Percentiles rank a stretch among this genome's conserved stretches.
Conservation (phyloP, 2,797 vertebrate species). For the Liasis olivaceus region DNA sequence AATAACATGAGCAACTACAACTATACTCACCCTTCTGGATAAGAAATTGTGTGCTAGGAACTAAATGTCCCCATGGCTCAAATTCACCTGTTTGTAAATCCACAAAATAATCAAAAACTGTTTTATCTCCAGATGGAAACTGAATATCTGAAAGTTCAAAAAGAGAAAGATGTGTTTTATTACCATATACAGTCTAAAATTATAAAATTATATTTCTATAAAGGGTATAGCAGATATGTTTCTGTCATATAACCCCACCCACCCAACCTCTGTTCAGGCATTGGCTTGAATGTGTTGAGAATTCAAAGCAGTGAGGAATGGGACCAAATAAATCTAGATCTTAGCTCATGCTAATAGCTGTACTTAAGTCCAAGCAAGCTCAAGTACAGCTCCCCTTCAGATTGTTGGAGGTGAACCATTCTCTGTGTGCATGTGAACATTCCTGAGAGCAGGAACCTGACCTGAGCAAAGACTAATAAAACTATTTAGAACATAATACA, state of each 20-base stretch:
- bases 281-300: not conserved
- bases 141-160: constrained; percentile 52
- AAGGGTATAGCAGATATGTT: not conserved
- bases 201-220: not conserved
- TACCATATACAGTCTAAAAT: not conserved
- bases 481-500: not conserved
- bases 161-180: not conserved
- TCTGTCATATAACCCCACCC: not conserved
- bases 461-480: not conserved
- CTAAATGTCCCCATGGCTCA: constrained; percentile 68
- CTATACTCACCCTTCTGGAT: constrained; percentile 67
- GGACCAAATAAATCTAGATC: not conserved
- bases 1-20: not conserved
- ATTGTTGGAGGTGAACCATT: not conserved
- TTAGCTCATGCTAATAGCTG: not conserved
- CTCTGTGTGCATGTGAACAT: not conserved
- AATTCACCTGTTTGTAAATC: constrained; percentile 71
- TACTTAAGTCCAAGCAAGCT: not conserved
- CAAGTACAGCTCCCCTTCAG: not conserved
- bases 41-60: constrained; percentile 63
- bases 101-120: constrained; percentile 74
- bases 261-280: not conserved
- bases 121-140: constrained; percentile 60
- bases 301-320: not conserved
- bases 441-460: not conserved